Percentiles rank a stretch among this genome's conserved stretches.
Conservation (phyloP, 2,797 vertebrate genomes). For the Rhinella marina region DNA sequence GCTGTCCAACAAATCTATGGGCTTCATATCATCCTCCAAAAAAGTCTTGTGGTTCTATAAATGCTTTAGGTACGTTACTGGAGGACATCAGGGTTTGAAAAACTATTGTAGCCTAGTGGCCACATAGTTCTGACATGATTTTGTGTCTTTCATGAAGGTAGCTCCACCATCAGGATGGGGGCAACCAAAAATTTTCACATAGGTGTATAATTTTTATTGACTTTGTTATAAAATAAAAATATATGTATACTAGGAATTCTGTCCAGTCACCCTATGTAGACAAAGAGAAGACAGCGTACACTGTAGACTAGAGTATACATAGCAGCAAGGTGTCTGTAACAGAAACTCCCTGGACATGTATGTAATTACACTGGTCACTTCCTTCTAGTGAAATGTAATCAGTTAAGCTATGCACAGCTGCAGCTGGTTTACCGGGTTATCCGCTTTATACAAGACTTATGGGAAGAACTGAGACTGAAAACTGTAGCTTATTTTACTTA, state of each 20-base stretch:
- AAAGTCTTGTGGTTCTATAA: background rate
- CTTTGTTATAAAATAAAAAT: background rate
- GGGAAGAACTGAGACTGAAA: constrained; percentile 31
- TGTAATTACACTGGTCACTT: constrained; percentile 33
- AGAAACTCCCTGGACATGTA: constrained; percentile 22
- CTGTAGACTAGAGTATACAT: background rate
- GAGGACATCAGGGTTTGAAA: background rate
- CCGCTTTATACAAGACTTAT: constrained; percentile 34
- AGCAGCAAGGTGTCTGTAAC: constrained; percentile 18
- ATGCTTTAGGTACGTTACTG: background rate
- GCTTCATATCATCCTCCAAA: background rate
- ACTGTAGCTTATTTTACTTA: constrained; percentile 12
- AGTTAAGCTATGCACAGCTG: constrained; percentile 43
- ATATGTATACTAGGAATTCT: background rate
- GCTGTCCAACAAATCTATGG: background rate
- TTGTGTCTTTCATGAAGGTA: background rate
- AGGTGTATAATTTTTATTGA: background rate
- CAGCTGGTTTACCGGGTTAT: constrained; percentile 25
- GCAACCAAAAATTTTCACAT: background rate
- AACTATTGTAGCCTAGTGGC: background rate
- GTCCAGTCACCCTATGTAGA: background rate
- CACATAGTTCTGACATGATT: background rate
- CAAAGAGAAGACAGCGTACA: background rate
- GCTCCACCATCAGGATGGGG: background rate
- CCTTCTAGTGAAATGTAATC: constrained; percentile 33